Percentiles rank a stretch among this genome's conserved stretches.
phyloP scores from a whole-genome alignment of 2,113 vertebrate genomes.

The Siniperca chuatsi region DNA sequence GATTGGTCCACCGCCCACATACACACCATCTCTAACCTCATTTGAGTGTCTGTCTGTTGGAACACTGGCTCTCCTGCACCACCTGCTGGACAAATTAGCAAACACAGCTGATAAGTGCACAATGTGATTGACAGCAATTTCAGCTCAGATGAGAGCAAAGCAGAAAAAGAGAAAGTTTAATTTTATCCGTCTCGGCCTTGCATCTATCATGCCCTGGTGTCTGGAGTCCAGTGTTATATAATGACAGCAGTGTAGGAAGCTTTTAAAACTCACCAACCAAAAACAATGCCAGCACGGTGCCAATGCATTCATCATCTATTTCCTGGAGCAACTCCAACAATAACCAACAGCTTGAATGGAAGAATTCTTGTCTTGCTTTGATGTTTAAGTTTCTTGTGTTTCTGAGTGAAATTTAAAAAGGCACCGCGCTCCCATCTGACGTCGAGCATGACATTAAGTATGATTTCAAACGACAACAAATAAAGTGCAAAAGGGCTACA shows the following conservation, averaged over 20 bases:
- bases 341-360: slow-evolving; percentile 61
- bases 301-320: slow-evolving; percentile 50
- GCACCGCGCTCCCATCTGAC: slow-evolving; percentile 57
- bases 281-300: slow-evolving; percentile 52
- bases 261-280: slow-evolving; percentile 35
- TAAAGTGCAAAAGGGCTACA: slow-evolving; percentile 65
- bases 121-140: background rate
- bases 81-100: slow-evolving; percentile 62
- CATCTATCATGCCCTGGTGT: background rate
- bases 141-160: background rate
- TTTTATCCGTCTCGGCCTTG: background rate
- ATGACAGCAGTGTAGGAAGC: slow-evolving; percentile 42
- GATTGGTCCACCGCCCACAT: slow-evolving; percentile 18
- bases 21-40: slow-evolving; percentile 1
- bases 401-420: slow-evolving; percentile 60
- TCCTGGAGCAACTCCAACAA: slow-evolving; percentile 68
- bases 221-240: slow-evolving; percentile 13
- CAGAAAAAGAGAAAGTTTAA: background rate
- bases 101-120: background rate
- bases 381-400: slow-evolving; percentile 64
- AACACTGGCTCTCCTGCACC: slow-evolving; percentile 43
- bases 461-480: slow-evolving; percentile 77
- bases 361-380: slow-evolving; percentile 58
- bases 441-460: slow-evolving; percentile 73
- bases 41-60: background rate